Evolutionary conservation across 2,888 invertebrate species (phyloP).

Genomic region (Scelioninae gen. 1): DNA sequence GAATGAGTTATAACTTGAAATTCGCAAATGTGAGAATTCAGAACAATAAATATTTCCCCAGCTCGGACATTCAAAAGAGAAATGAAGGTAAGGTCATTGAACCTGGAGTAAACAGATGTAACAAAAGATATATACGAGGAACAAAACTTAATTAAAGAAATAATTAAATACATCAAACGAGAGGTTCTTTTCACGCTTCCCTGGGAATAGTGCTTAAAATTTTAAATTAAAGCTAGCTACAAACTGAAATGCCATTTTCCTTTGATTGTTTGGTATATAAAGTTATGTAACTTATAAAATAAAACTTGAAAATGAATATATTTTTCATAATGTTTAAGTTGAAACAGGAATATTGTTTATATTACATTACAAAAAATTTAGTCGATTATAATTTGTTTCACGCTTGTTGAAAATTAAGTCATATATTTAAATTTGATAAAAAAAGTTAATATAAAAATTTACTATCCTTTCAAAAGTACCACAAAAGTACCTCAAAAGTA

Average conservation of each 20-base stretch:
- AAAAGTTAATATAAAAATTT: too few relatives aligned
- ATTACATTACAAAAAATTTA: too few relatives aligned
- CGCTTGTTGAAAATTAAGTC: too few relatives aligned
- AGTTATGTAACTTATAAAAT: neutral
- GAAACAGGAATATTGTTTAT: too few relatives aligned
- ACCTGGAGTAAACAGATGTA: constrained; percentile 20
- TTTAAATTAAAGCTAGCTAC: constrained; percentile 16
- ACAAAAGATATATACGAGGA: constrained; percentile 15
- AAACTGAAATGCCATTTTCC: neutral
- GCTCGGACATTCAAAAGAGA: constrained; percentile 2
- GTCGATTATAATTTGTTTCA: too few relatives aligned
- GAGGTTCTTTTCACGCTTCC: constrained; percentile 29
- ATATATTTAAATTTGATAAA: too few relatives aligned
- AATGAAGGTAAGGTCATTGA: constrained; percentile 8
- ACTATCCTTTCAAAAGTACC: too few relatives aligned
- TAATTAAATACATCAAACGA: constrained; percentile 43
- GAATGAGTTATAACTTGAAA: too few relatives aligned
- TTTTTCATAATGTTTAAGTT: too few relatives aligned
- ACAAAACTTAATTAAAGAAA: constrained; percentile 46
- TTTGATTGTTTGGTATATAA: neutral
- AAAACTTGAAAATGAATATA: too few relatives aligned
- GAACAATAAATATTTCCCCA: constrained; percentile 21
- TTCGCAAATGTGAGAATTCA: constrained; percentile 1
- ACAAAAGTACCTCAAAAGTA: too few relatives aligned
- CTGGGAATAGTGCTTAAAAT: constrained; percentile 11